Base-by-base conservation (phyloP, 2,113 vertebrate genomes). In the Mirza zaza region DNA sequence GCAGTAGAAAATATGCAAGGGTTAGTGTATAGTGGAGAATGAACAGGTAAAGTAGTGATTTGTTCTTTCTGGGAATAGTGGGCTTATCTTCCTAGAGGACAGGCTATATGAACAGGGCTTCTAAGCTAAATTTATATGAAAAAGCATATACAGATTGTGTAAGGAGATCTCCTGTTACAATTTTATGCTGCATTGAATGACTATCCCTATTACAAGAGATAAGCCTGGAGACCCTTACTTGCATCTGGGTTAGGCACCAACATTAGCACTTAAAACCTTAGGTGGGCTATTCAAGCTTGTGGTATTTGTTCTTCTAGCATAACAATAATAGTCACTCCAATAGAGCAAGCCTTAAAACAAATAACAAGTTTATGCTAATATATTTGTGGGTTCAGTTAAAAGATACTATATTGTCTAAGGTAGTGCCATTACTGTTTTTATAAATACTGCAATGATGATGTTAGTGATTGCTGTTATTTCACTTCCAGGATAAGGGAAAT, bases 401-500 rank as follows among this genome's bases (percentile, higher is more conserved):
- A 87, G 27, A 85, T 50, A 42, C 71, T 59, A 25, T 18, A 23
- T 82, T 92, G 32, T 86, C 79, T 92, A 45, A 90, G 91, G 61
- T 76, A 57, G 42, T 76, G 50, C 57, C 55, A 63, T 92, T 85
- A 29, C 63, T 70, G 17, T 63, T 84, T 91, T 79, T 87, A 65
- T 91, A 94, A 92, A 73, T 89, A 59, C 13, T 65, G 1, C 48
- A 52, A n/a, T 87, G 75, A 21, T 73, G 14, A 29, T 91, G 68
- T 39, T 77, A 59, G 27, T 50, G 76, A 45, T 57, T 73, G 13
- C 36, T 92, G 17, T 89, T 90, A 52, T 76, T n/a, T 23, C 52
- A 52, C 59, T 94, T 94, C 68, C 86, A 90, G 65, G 70, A 8
- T 5, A 63, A 96, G 91, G 83, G 96, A 88, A 55, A 84, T 88